Evolutionary conservation across 2,797 vertebrate species (phyloP), one percentile per base, ranked within the genome.

Genomic region (Pitangus sulphuratus): DNA sequence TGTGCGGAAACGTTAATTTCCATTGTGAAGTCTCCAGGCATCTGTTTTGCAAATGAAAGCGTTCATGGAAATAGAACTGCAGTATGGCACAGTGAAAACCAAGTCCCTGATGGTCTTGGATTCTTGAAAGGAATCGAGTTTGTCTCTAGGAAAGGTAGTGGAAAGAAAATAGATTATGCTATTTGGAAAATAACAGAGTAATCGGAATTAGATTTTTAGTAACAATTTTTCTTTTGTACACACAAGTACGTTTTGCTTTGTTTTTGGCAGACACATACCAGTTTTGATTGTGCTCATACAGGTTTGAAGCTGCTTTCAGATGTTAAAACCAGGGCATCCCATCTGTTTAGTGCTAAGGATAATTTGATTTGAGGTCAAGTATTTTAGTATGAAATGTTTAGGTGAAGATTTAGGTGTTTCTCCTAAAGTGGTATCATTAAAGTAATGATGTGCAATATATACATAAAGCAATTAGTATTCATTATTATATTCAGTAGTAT

Each of bases 401-500:
- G 25, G 11, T 62, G 37, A 78, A 93, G 26, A 4, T 45, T 79
- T 72, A 22, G 5, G 6, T 11, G 87, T 77, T 91, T 65, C 10
- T 70, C 39, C 2, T 60, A 1, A 22, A 18, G 4, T 15, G 4
- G 9, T 39, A 11, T 92, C 31, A 9, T n/a, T 76, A 15, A 61
- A 58, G 22, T 22, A 60, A 26, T 14, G 24, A 33, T 60, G 5
- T 48, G 12, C 40, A 30, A 2, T 13, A 4, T 77, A 12, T 40
- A 14, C 0, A 0, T 77, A 37, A 86, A 72, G 11, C 25, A 54
- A 14, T n/a, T n/a, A n/a, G n/a, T n/a, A n/a, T n/a, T n/a, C n/a
- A n/a, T n/a, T n/a, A n/a, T n/a, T n/a, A n/a, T n/a, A n/a, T n/a
- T n/a, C n/a, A n/a, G n/a, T n/a, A n/a, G n/a, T n/a, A n/a, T n/a